Evolutionary conservation across 2,113 vertebrate genomes (phyloP), one percentile per base, ranked within the genome.

Genomic region (Nesogale talazaci): DNA sequence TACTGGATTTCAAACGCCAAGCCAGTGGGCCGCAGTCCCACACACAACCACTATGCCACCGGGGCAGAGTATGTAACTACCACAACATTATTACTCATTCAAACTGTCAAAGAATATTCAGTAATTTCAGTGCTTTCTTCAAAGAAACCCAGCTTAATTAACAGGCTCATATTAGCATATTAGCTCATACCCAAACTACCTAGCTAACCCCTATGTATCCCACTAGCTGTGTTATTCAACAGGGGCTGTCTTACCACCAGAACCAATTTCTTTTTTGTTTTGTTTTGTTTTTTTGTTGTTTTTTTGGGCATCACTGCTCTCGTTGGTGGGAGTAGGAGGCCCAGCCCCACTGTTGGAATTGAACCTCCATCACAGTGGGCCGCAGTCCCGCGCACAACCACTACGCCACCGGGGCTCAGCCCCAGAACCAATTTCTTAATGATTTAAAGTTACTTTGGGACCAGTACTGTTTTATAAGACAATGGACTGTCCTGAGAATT

Each of bases 101-200:
- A 83, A 52, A 87, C 17, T 79, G 1, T 79, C 74, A 88, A 91
- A 92, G 67, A 86, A 91, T 17, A 83, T 86, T 91, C 79, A 76
- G 46, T 52, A 52, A 52, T 12, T 84, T 31, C 10, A 90, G 77
- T 36, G 17, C 42, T 81, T 91, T 81, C 65, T 83, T 36, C 52
- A 74, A 81, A 74, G 42, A 93, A 93, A 86, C 52, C 25, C 20
- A 75, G 2, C 46, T 31, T 93, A 38, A 72, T 63, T 75, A 85
- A 31, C 34, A 77, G 69, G 27, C 38, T 90, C 46, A 46, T n/a
- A n/a, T n/a, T n/a, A n/a, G n/a, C n/a, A n/a, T n/a, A n/a, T n/a
- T n/a, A n/a, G n/a, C n/a, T n/a, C 69, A 6, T 70, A 7, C 36
- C 31, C 79, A 34, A 56, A 84, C 77, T 38, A 25, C 17, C 80